Percentiles rank a stretch among this genome's conserved stretches.
These are phyloP conservation scores for Meiosimyza decipiens DNA, from an alignment of 2,888 invertebrate species.

Conservation along the genomic window DNA sequence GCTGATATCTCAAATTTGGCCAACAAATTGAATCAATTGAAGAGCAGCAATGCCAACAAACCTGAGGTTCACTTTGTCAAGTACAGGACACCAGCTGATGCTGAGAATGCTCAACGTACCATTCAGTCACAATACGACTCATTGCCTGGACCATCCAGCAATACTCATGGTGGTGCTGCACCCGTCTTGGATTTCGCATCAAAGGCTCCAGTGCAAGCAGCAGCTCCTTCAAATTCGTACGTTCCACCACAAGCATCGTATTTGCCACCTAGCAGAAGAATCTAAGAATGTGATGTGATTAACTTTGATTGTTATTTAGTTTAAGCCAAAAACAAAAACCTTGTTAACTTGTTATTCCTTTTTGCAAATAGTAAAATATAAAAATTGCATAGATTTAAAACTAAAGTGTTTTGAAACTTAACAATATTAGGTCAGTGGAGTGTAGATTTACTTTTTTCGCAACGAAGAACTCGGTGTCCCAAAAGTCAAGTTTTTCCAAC, in stretches of 20 bases:
- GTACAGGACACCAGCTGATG: constrained; percentile 62
- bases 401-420: background rate
- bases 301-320: constrained; percentile 45
- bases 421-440: background rate
- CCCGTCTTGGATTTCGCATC: constrained; percentile 54
- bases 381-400: background rate
- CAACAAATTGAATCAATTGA: constrained; percentile 55
- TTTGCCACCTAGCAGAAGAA: constrained; percentile 48
- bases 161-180: constrained; percentile 58
- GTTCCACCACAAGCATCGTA: constrained; percentile 47
- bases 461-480: too few relatives aligned
- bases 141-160: constrained; percentile 57
- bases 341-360: constrained; percentile 1
- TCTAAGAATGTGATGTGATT: constrained; percentile 40
- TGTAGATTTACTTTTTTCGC: background rate
- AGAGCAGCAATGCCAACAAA: constrained; percentile 51
- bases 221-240: constrained; percentile 41
- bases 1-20: constrained; percentile 55
- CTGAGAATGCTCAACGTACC: constrained; percentile 59
- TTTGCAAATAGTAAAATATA: background rate
- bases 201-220: constrained; percentile 31
- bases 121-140: constrained; percentile 61
- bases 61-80: constrained; percentile 64
- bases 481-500: too few relatives aligned
- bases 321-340: constrained; percentile 30